A percentile compares a stretch with the other conserved stretches of the same genome.
These are phyloP conservation scores for Orius insidiosus DNA, from an alignment of 1,140 invertebrate genomes.

Conservation along the genomic window DNA sequence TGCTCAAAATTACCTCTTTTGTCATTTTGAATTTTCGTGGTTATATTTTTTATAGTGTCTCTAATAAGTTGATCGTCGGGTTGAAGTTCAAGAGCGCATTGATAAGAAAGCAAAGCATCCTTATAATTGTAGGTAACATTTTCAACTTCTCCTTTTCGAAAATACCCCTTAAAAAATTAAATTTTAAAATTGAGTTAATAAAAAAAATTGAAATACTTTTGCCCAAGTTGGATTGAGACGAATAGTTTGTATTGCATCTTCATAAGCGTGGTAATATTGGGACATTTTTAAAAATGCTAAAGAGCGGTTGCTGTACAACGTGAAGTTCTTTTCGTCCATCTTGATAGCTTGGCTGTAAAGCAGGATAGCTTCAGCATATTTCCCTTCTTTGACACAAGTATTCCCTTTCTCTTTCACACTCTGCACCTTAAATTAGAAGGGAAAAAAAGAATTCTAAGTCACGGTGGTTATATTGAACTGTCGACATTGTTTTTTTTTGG, in stretches of 20 bases:
- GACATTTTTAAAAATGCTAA: conserved; percentile 58
- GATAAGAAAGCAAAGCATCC: conserved; percentile 54
- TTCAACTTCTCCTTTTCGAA: conserved; percentile 60
- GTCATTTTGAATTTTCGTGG: conserved; percentile 38
- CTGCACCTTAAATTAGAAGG: too few relatives aligned
- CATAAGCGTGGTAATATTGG: conserved; percentile 54
- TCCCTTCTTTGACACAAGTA: conserved; percentile 50
- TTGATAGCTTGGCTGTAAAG: conserved; percentile 68
- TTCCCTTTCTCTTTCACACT: conserved; percentile 53
- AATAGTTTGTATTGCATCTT: conserved; percentile 61
- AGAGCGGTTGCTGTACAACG: conserved; percentile 62
- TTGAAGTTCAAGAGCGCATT: conserved; percentile 43
- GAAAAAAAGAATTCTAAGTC: too few relatives aligned
- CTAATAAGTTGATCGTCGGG: conserved; percentile 47
- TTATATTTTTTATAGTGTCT: conserved; percentile 42
- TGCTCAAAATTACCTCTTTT: conserved; percentile 27
- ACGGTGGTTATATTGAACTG: too few relatives aligned
- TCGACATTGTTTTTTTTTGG: too few relatives aligned
- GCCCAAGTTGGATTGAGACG: conserved; percentile 57
- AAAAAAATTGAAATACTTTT: conserved; percentile 39
- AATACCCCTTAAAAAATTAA: conserved; percentile 47
- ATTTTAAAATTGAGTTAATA: too few relatives aligned
- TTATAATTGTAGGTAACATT: conserved; percentile 45
- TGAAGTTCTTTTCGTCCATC: conserved; percentile 48
- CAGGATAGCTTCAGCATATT: conserved; percentile 55